A percentile compares a stretch with the other conserved stretches of the same genome.
These are phyloP conservation scores for Tichodroma muraria DNA, from an alignment of 2,113 vertebrate genomes.

Conservation along the genomic window DNA sequence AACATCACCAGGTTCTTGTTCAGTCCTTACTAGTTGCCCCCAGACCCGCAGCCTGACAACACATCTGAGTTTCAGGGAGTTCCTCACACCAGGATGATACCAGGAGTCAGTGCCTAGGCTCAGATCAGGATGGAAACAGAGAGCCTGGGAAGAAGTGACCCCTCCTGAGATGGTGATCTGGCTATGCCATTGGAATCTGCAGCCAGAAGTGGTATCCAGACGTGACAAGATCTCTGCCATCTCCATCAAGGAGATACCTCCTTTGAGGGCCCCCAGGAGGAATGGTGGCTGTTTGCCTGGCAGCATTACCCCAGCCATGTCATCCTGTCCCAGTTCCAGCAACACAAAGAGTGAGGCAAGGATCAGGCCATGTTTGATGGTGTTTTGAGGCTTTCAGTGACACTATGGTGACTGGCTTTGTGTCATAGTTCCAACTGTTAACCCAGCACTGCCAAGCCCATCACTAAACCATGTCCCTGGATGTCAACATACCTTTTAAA, in stretches of 20 bases:
- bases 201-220: neutral
- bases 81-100: neutral
- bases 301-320: neutral
- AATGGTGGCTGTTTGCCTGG: neutral
- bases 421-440: neutral
- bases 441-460: neutral
- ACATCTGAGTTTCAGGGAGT: neutral
- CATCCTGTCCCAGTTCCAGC: neutral
- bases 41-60: neutral
- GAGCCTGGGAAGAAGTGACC: neutral
- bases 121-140: neutral
- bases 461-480: neutral
- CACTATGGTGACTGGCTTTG: neutral
- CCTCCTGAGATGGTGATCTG: neutral
- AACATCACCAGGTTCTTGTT: neutral
- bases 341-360: rapidly evolving
- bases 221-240: neutral
- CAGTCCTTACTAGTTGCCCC: neutral
- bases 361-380: neutral
- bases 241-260: neutral
- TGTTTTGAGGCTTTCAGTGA: neutral
- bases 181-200: neutral
- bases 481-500: neutral
- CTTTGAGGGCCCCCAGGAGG: neutral
- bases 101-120: neutral